Base-by-base conservation (phyloP, 1,140 invertebrate species). In the Tetragnatha versicolor region DNA sequence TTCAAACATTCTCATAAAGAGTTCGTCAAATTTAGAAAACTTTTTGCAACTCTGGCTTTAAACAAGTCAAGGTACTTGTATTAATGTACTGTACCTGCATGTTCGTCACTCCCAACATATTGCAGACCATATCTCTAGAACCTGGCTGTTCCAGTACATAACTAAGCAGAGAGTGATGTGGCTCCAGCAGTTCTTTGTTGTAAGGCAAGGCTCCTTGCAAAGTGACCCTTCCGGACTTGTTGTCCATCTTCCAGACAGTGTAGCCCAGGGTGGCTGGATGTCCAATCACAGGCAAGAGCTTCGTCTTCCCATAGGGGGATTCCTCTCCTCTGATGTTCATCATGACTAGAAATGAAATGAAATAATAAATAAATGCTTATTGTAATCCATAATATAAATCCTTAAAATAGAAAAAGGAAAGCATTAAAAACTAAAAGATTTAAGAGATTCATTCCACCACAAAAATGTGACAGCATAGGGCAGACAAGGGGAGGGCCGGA, bases 91-190 rank as follows among this genome's bases (percentile, higher is more conserved):
- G n/a, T n/a, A n/a, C n/a, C n/a, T n/a, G n/a, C n/a, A n/a, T n/a
- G n/a, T n/a, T n/a, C n/a, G n/a, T n/a, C n/a, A n/a, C 86, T 49
- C 94, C 94, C 20, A 98, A 87, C 93, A 98, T 97, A 0, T 92
- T 93, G 80, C 93, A 97, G 69, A 98, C 94, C 93, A 98, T 97
- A 83, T 98, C 97, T 80, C 94, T 90, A 1, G 95, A 97, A 85
- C 98, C 98, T 0, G 95, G 95, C 85, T 98, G 96, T 83, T 96
- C 93, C 9, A 99, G 85, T 17, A 98, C 94, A 86, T 98, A 97
- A 79, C 93, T 88, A 1, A 98, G 85, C 25, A 98, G 85, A 29
- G 90, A 90, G 5, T 93, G 94, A 87, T 98, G 96, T 7, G 96
- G 94, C 84, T 95, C 92, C 7, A 94, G 84, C n/a, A 98, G 83